Base-by-base conservation (phyloP, 1,140 invertebrate species). In the Tetramorium simillimum region DNA sequence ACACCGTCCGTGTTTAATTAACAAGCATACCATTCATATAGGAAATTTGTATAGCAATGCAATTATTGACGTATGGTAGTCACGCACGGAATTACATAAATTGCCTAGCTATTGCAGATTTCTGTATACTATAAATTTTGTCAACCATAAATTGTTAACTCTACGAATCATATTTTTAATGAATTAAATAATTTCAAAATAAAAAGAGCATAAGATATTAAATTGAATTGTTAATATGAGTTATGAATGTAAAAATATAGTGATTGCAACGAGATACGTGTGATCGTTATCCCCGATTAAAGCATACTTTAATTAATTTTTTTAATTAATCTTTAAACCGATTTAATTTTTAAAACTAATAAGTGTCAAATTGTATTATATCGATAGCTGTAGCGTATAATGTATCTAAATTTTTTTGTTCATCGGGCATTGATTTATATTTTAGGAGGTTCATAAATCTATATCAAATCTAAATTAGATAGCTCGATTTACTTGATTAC, bases 321-420 rank as follows among this genome's bases (percentile, higher is more conserved):
- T 56, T 33, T 56, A 56, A 75, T 75, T 75, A 75, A 73, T 21
- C 5, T 40, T 65, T 65, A n/a, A n/a, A 65, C 2, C 37, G 33
- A 65, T 65, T 73, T 12, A 53, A 37, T 56, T 56, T 75, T 40
- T 21, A 21, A 28, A 16, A 40, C n/a, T 10, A 75, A 58, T 40
- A n/a, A 60, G 16, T 43, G 14, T 46, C 7, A 46, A 43, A 63
- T 46, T 62, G 2, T 43, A 63, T 24, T 18, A n/a, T 16, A 6
- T 21, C 14, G 56, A 28, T 28, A 58, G 2, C 0, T 40, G 6
- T 76, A 58, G 37, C 16, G 14, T 58, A 12, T 51, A 60, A 40
- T 60, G 24, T 51, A 14, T 58, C 9, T 14, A 40, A 1, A 28
- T 60, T 62, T 62, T 28, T 16, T 62, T 5, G 16, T 63, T 14